phyloP scores from a whole-genome alignment of 2,888 invertebrate genomes.

The Eretmocerus hayati region DNA sequence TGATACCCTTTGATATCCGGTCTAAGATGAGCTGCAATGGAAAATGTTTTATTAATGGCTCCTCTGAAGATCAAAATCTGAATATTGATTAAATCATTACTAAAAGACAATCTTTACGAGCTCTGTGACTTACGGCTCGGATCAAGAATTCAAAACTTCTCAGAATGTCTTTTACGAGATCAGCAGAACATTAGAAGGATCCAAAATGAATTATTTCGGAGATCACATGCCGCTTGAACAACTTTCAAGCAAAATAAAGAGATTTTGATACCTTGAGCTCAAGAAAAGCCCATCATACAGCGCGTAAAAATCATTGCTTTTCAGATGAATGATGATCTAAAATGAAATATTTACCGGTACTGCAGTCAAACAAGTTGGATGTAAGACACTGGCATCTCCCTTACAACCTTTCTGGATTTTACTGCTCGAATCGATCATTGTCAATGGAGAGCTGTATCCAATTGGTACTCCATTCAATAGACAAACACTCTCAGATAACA shows the following conservation, averaged over 20 bases:
- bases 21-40: conserved; percentile 88
- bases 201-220: no score
- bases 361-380: conserved; percentile 91
- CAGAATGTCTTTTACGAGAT: no score
- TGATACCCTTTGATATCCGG: conserved; percentile 93
- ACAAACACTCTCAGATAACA: conserved; percentile 84
- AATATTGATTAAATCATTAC: no score
- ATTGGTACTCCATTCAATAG: conserved; percentile 82
- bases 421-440: conserved; percentile 85
- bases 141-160: conserved; percentile 1
- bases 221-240: not conserved
- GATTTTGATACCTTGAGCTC: no score
- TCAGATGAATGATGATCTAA: no score
- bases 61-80: no score
- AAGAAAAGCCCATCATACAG: no score
- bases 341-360: conserved; percentile 77
- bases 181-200: no score
- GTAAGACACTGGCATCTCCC: conserved; percentile 87
- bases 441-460: conserved; percentile 93
- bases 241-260: not conserved
- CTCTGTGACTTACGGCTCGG: conserved; percentile 4
- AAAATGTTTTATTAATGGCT: no score
- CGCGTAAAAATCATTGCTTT: no score
- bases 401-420: conserved; percentile 92
- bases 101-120: no score